Conservation (phyloP, 30 jellyfish, hydroid and myxozoan genomes). For the Hydractinia symbiolongicarpus region DNA sequence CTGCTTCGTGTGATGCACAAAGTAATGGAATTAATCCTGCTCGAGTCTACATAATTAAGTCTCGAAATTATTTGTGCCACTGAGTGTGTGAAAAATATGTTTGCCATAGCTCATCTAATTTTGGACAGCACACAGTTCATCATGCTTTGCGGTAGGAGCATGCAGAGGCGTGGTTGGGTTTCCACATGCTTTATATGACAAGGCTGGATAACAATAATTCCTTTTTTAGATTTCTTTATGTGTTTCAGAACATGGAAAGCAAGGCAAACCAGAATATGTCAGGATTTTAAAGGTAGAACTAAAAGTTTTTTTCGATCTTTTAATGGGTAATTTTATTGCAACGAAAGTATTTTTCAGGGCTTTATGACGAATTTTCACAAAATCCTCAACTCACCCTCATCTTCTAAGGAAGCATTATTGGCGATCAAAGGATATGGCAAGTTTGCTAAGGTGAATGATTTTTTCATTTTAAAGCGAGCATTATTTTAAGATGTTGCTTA, state of each 20-base stretch:
- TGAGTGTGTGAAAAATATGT: no score
- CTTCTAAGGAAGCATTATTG: constrained; percentile 47
- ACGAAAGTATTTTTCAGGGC: constrained; percentile 14
- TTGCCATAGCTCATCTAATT: no score
- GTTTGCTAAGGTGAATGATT: constrained; percentile 60
- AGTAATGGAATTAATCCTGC: no score
- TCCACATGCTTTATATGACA: no score
- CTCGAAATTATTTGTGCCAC: no score
- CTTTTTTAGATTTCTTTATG: neutral
- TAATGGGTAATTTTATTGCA: neutral
- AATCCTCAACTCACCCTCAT: constrained; percentile 47
- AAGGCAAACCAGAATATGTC: neutral
- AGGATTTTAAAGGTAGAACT: neutral
- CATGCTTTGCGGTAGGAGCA: no score
- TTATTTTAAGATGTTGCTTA: neutral
- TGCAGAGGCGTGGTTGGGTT: no score
- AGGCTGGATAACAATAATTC: neutral
- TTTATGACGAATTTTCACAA: constrained; percentile 44
- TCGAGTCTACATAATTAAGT: no score
- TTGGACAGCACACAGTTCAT: no score
- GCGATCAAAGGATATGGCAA: constrained; percentile 84
- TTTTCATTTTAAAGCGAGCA: neutral
- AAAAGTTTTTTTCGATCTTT: neutral
- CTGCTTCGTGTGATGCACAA: no score
- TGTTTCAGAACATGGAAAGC: neutral